Evolutionary conservation across 2,888 invertebrate genomes (phyloP).

Genomic region (Salticus scenicus): DNA sequence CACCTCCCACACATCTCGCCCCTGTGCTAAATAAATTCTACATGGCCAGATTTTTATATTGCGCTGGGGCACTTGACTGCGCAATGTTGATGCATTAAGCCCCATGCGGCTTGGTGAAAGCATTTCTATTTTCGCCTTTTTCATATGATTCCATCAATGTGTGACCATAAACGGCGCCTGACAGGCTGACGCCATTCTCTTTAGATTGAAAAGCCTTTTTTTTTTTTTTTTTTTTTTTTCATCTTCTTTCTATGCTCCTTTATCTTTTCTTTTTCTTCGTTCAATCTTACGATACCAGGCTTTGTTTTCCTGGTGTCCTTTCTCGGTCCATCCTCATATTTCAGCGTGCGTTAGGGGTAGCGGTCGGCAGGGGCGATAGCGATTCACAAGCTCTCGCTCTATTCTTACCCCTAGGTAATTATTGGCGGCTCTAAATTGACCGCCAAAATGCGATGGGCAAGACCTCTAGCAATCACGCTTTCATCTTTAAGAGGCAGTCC

Average conservation of each 20-base stretch:
- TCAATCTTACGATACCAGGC: neutral
- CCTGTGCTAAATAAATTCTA: slow-evolving; percentile 35
- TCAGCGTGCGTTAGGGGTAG: slow-evolving; percentile 20
- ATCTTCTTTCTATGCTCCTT: neutral
- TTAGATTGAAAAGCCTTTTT: slow-evolving; percentile 61
- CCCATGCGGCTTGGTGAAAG: slow-evolving; percentile 47
- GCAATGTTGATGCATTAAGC: slow-evolving; percentile 51
- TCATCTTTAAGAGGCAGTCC: slow-evolving; percentile 32
- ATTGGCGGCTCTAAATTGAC: slow-evolving; percentile 66
- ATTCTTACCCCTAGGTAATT: slow-evolving; percentile 56
- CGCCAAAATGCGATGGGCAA: slow-evolving; percentile 56
- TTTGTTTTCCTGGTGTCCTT: too few relatives aligned
- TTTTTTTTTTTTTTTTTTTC: slow-evolving; percentile 5
- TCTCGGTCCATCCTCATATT: slow-evolving; percentile 43
- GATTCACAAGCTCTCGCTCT: neutral
- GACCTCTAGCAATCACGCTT: slow-evolving; percentile 53
- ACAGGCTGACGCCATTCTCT: slow-evolving; percentile 48
- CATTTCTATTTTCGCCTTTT: slow-evolving; percentile 58
- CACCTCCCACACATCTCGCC: neutral
- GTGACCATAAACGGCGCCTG: slow-evolving; percentile 56
- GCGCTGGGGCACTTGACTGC: slow-evolving; percentile 20
- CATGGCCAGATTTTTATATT: slow-evolving; percentile 33
- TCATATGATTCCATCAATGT: slow-evolving; percentile 63
- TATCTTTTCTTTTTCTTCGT: neutral
- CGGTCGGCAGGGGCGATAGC: slow-evolving; percentile 31